Evolutionary conservation across 1,140 invertebrate species (phyloP), one percentile per base, ranked within the genome.

Genomic region (Ganaspis sp.): DNA sequence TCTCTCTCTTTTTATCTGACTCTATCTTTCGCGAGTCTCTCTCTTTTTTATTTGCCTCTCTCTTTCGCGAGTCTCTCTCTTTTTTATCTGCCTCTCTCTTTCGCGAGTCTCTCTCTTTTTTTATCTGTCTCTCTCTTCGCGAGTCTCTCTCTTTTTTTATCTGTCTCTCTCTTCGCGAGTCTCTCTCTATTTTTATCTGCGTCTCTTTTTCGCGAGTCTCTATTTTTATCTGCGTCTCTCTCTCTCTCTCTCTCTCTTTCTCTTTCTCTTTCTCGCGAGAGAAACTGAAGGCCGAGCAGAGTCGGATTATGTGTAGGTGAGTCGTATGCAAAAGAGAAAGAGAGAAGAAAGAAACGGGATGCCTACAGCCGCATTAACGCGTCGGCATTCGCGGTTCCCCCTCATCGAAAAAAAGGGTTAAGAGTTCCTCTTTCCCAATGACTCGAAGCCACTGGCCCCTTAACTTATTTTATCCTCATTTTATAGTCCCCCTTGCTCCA

Each of bases 281-380:
- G 74, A 29, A 26, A 64, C 58, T 72, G 75, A 80, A 80, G 78
- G 73, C 75, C 75, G 72, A 73, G 71, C 45, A 64, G 74, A 71
- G 72, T 53, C 64, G 45, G 79, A 70, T 58, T 54, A 72, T 74
- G 72, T 45, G 79, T 64, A 70, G 58, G 74, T 72, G 17, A 75
- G 38, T 72, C 73, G 77, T 81, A 81, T 81, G 80, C 78, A 82
- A 79, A 79, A 38, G 73, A 78, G 77, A 77, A 77, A 76, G 79
- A 73, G 74, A 72, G 76, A 74, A 74, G 69, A 69, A 78, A 76
- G 75, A 76, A 79, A 78, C 81, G 74, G n/a, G 70, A 49, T 45
- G 42, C 38, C 70, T 49, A 73, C 26, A 54, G 26, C 49, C 12
- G 72, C 72, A 73, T 73, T 73, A 73, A 73, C 72, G 72, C 72